These are phyloP conservation scores for Camponotus pennsylvanicus DNA, from an alignment of 1,140 invertebrate species.

Conservation along the genomic window DNA sequence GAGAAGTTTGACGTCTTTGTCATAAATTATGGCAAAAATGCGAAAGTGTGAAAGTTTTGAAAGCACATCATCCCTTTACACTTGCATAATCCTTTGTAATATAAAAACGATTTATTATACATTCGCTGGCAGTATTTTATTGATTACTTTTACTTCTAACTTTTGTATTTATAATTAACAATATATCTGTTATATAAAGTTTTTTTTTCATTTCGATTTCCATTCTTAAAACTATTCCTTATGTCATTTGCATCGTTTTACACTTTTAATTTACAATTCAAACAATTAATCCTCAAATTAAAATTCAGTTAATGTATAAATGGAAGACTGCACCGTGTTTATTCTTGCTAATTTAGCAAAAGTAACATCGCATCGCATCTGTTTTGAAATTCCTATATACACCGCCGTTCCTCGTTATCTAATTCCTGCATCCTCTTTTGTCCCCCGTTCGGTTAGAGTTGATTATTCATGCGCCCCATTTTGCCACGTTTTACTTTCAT, in stretches of 20 bases:
- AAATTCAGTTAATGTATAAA: not conserved
- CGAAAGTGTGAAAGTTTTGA: not conserved
- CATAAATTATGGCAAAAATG: not conserved
- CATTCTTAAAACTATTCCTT: not conserved
- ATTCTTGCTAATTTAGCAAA: conserved; percentile 2
- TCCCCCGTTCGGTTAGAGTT: conserved; percentile 49
- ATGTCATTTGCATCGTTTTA: not conserved
- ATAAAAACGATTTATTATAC: conserved; percentile 24
- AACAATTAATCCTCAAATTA: no score
- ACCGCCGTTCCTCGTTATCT: not conserved
- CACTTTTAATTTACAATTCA: not conserved
- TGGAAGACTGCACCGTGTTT: not conserved
- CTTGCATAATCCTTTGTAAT: not conserved
- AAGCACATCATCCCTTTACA: not conserved
- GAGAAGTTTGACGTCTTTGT: not conserved
- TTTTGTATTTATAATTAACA: not conserved
- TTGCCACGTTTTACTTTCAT: conserved; percentile 80
- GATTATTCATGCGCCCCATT: conserved; percentile 78
- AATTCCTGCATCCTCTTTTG: conserved; percentile 50
- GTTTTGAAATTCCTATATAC: conserved; percentile 39
- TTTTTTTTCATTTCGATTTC: not conserved
- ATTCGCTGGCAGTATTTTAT: not conserved
- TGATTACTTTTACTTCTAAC: conserved; percentile 9
- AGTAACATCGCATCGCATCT: conserved; percentile 27
- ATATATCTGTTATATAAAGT: not conserved